These are phyloP conservation scores for Apis cerana DNA, from an alignment of 1,140 invertebrate species.

Conservation along the genomic window DNA sequence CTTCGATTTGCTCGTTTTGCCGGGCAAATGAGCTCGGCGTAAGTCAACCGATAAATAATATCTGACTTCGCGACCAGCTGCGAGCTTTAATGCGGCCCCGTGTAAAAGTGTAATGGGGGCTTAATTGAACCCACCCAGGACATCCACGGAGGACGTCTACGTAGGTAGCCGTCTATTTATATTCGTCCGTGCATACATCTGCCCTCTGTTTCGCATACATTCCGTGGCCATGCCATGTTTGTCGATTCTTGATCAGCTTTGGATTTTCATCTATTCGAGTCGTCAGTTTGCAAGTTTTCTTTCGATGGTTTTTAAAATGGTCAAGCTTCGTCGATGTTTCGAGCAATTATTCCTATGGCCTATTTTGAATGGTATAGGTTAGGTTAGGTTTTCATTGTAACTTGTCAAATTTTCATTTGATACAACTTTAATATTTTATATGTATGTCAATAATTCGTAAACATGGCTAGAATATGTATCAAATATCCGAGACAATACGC, in stretches of 20 bases:
- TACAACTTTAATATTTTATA: no score
- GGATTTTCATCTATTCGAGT: no score
- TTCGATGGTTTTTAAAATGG: no score
- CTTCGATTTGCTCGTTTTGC: slow-evolving; percentile 52
- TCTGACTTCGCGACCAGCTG: slow-evolving; percentile 66
- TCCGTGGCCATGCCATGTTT: background rate
- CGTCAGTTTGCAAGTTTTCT: no score
- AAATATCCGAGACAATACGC: no score
- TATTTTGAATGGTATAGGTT: no score
- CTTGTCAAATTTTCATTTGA: no score
- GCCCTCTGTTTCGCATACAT: background rate
- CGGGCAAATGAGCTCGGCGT: slow-evolving; percentile 71
- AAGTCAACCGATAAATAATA: slow-evolving; percentile 78
- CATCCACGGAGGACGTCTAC: slow-evolving; percentile 54
- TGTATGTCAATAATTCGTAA: no score
- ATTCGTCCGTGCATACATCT: slow-evolving; percentile 33
- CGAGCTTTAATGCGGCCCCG: slow-evolving; percentile 70
- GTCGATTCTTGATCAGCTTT: background rate
- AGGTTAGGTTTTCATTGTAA: no score
- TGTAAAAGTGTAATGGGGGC: slow-evolving; percentile 71
- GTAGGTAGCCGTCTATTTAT: slow-evolving; percentile 60
- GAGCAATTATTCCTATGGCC: no score
- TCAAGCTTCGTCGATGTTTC: no score
- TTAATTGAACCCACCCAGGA: slow-evolving; percentile 72
- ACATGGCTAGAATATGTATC: no score